Evolutionary conservation across 2,113 vertebrate species (phyloP).

Genomic region (Lophius piscatorius): DNA sequence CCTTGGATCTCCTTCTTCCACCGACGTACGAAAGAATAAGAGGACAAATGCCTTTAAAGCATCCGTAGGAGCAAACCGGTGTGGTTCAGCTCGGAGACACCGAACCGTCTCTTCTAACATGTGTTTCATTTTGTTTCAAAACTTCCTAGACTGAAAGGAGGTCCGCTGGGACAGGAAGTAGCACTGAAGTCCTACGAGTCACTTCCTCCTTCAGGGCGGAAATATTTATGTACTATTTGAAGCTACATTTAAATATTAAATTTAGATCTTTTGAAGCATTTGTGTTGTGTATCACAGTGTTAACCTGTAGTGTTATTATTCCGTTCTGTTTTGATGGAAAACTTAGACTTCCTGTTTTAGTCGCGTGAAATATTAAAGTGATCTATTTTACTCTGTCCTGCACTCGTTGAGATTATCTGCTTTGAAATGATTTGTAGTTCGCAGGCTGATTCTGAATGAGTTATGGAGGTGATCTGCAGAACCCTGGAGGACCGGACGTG

Average conservation of each 20-base stretch:
- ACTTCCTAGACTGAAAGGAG: slow-evolving; percentile 19
- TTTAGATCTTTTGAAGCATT: slow-evolving; percentile 45
- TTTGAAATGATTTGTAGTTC: background rate
- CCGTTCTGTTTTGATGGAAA: slow-evolving; percentile 42
- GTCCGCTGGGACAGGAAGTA: slow-evolving; percentile 20
- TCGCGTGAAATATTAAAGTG: slow-evolving; percentile 72
- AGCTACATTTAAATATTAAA: slow-evolving; percentile 41
- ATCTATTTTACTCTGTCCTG: slow-evolving; percentile 30
- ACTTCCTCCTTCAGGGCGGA: slow-evolving; percentile 33
- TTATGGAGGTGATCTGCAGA: background rate
- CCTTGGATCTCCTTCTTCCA: slow-evolving; percentile 14
- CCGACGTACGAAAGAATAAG: slow-evolving; percentile 7
- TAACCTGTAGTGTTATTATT: slow-evolving; percentile 45
- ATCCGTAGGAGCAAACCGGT: slow-evolving; percentile 25
- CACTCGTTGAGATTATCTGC: slow-evolving; percentile 25
- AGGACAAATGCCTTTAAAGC: slow-evolving; percentile 49
- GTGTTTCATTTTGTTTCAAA: slow-evolving; percentile 31
- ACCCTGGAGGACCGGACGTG: background rate
- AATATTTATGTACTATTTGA: slow-evolving; percentile 51
- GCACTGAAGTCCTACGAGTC: slow-evolving; percentile 23
- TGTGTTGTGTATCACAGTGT: slow-evolving; percentile 62
- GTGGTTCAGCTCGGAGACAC: background rate
- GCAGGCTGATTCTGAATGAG: background rate
- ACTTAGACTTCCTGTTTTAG: slow-evolving; percentile 60
- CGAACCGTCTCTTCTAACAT: slow-evolving; percentile 17